phyloP scores from a whole-genome alignment of 2,113 vertebrate species.

The Burhinus oedicnemus region DNA sequence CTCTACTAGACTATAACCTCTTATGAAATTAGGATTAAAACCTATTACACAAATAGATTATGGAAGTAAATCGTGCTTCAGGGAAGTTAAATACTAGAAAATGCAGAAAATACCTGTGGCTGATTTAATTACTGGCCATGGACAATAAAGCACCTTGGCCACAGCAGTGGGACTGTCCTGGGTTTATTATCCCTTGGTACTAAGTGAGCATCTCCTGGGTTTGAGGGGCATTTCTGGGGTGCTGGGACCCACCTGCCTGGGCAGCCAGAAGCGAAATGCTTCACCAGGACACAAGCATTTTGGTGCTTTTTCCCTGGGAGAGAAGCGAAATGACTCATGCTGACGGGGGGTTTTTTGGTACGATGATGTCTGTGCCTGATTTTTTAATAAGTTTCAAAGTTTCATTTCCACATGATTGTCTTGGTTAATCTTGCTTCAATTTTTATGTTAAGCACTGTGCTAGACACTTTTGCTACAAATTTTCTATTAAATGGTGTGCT shows the following conservation, averaged over 20 bases:
- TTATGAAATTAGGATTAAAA: background rate
- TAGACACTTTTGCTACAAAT: background rate
- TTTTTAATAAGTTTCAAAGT: background rate
- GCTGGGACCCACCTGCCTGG: background rate
- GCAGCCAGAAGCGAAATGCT: background rate
- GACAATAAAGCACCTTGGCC: background rate
- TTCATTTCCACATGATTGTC: slow-evolving; percentile 23
- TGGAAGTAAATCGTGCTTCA: background rate
- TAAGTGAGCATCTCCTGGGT: background rate
- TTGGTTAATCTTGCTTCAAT: background rate
- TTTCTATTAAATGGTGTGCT: background rate
- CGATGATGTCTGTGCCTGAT: background rate
- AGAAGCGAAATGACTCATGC: background rate
- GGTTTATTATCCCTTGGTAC: background rate
- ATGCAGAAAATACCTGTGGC: background rate
- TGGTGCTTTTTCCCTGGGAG: background rate
- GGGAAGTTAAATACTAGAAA: background rate
- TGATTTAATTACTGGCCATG: background rate
- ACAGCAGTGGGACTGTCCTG: background rate
- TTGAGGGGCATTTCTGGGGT: background rate
- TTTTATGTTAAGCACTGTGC: background rate
- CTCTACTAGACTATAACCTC: background rate
- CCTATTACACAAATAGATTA: background rate
- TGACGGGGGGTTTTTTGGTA: background rate
- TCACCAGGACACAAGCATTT: background rate